A percentile compares a stretch with the other conserved stretches of the same genome.
Conservation (phyloP, 2,888 invertebrate species). For the Zele albiditarsus region DNA sequence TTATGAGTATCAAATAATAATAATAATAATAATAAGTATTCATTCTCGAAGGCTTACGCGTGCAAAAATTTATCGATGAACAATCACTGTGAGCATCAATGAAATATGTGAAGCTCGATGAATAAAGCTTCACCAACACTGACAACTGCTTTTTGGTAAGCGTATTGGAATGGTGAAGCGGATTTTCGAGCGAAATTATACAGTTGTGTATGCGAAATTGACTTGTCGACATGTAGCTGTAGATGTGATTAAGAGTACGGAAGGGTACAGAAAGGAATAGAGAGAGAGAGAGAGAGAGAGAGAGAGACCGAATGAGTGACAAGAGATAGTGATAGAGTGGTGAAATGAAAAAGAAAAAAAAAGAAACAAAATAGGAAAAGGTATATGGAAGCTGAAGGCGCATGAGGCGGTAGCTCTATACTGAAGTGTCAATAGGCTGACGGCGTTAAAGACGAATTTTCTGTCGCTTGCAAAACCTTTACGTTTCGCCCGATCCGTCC, state of each 20-base stretch:
- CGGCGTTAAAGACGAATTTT: conserved; percentile 35
- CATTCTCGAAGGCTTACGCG: too few species aligned
- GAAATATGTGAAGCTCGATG: background rate
- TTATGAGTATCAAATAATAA: too few species aligned
- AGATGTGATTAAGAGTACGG: background rate
- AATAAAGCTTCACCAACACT: too few species aligned
- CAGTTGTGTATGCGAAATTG: too few species aligned
- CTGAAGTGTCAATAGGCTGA: conserved; percentile 20
- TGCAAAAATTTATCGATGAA: too few species aligned
- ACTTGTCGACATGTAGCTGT: background rate
- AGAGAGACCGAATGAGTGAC: background rate
- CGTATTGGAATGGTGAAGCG: too few species aligned
- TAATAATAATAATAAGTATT: too few species aligned
- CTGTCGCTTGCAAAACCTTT: conserved; percentile 25
- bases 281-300: background rate
- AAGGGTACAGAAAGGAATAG: too few species aligned
- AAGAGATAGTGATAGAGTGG: background rate
- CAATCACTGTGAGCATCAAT: too few species aligned
- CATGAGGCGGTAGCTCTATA: background rate
- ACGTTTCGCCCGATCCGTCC: conserved; percentile 34
- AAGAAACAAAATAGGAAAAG: background rate
- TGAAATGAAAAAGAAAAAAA: background rate
- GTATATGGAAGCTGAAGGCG: background rate
- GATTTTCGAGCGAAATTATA: too few species aligned
- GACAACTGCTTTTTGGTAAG: too few species aligned